Evolutionary conservation across 2,797 vertebrate genomes (phyloP).

Genomic region (Spinus pinus): DNA sequence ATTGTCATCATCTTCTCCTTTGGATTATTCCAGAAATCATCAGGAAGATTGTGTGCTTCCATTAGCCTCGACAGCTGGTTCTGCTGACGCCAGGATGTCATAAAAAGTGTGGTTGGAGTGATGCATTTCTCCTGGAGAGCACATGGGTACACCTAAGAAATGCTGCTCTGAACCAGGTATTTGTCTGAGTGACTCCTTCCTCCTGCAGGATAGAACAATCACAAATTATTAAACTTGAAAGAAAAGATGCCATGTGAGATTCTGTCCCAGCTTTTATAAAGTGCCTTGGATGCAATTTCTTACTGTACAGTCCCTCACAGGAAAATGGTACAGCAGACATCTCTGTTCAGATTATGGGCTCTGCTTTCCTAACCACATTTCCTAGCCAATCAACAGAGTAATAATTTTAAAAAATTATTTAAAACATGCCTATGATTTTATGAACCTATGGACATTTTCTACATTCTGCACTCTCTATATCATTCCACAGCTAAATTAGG

Average conservation of each 20-base stretch:
- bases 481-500: neutral
- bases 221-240: conserved; percentile 31
- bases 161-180: conserved; percentile 25
- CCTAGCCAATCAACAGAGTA: neutral
- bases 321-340: neutral
- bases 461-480: neutral
- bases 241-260: neutral
- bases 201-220: neutral
- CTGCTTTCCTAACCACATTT: neutral
- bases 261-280: neutral
- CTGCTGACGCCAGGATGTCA: conserved; percentile 4
- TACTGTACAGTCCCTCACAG: neutral
- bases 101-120: conserved; percentile 47
- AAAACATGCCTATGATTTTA: neutral
- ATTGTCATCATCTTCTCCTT: conserved; percentile 65
- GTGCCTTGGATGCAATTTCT: neutral
- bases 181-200: conserved; percentile 5
- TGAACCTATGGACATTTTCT: neutral
- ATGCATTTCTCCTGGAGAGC: conserved; percentile 35
- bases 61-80: conserved; percentile 65
- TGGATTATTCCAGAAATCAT: conserved; percentile 70
- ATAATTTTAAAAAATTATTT: neutral
- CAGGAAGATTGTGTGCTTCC: conserved; percentile 63
- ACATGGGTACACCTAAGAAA: neutral
- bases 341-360: neutral